Base-by-base conservation (phyloP, 1,140 invertebrate genomes). In the Aphelinus atriplicis region DNA sequence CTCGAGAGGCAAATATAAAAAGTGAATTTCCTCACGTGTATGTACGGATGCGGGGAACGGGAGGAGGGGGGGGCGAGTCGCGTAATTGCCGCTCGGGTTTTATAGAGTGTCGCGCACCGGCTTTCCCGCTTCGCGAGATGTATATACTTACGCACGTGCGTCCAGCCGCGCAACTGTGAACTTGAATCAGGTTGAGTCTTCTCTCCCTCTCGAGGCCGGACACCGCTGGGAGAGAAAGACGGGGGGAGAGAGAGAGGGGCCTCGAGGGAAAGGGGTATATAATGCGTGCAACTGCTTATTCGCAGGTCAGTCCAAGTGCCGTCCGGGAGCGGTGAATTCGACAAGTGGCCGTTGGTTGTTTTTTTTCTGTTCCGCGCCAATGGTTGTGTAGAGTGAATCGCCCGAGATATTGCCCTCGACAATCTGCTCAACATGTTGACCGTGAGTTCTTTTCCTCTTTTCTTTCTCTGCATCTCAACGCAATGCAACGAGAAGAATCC, bases 221-320 rank as follows among this genome's bases (percentile, higher is more conserved):
- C 26, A 47, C 67, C 57, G 42, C 7, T 60, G 56, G 26, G 26
- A 26, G 26, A 26, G 26, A 26, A 26, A 26, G 26, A 26, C 26
- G 26, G 45, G 42, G 46, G 42, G 50, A 43, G n/a, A 45, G 72
- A 74, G 65, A 74, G 65, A 64, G 57, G 55, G 48, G 6, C 51
- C 5, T 26, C 5, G 48, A 46, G 7, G 46, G n/a, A 55, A 45
- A 42, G 67, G 7, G 64, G 62, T 76, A 76, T 76, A 76, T 66
- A 76, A 71, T 42, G 51, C 26, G 47, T 76, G 71, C 60, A 69
- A 53, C 74, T 43, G 55, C 7, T 57, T 71, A 70, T 76, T 70
- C 71, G 50, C 43, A 71, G 68, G 56, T 66, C 74, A 76, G 68
- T 76, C 63, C 26, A 26, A 26, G 26, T 26, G 56, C 53, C 66